Evolutionary conservation across 2,888 invertebrate genomes (phyloP), one percentile per base, ranked within the genome.

Genomic region (Stenoptilia bipunctidactyla): DNA sequence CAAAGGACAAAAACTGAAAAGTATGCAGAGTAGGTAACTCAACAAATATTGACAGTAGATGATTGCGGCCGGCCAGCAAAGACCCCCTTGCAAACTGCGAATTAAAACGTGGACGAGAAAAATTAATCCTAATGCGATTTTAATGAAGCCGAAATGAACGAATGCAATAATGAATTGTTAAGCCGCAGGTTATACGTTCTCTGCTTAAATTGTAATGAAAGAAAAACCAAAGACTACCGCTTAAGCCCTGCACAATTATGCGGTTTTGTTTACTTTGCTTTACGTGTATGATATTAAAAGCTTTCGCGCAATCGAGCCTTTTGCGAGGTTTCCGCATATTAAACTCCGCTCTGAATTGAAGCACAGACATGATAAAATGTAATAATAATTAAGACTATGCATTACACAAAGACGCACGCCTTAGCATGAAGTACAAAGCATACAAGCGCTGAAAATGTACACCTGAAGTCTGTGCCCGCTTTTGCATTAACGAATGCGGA

Each of bases 61-160:
- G 80, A 83, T 82, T 82, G 79, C 76, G 70, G 61, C 58, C 76
- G 70, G 61, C 58, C 68, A 61, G 62, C 66, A 58, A 52, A 2
- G 59, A 75, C 70, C 75, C 77, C 80, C 76, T 75, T 63, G 75
- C 73, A 71, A 75, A 74, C 76, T 69, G 70, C 62, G 72, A 82
- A 79, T 82, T 79, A 76, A 82, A 82, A 77, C 64, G 62, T 75
- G 80, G 74, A 79, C 72, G 80, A 76, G 77, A 82, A 82, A 80
- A 80, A 83, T 77, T 83, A 83, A 83, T 82, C 83, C 82, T 82
- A 83, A 83, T 82, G 75, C 82, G 82, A 82, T 82, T 80, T 83
- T 83, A 83, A 83, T 83, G 82, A 83, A 82, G 73, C 70, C 67
- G 65, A 74, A 80, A 76, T 73, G 73, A 76, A 80, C 67, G 77